Evolutionary conservation across 2,113 vertebrate species (phyloP).

Genomic region (Notothenia coriiceps): DNA sequence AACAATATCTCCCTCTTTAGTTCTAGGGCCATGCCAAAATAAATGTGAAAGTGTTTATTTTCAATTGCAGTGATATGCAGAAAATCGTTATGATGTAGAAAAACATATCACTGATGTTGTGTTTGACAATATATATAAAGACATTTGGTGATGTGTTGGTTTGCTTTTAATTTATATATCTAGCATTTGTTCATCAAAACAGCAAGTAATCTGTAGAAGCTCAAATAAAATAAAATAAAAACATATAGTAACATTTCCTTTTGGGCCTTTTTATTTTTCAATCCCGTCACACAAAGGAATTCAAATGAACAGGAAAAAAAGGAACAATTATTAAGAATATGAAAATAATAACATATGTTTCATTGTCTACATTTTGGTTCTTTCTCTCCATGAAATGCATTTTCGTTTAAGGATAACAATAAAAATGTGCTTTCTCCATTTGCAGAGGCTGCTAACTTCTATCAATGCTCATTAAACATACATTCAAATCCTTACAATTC

Average conservation of each 20-base stretch:
- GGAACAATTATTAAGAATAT: too few species aligned
- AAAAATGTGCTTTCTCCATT: not conserved
- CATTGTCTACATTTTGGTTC: not conserved
- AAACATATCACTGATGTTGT: too few species aligned
- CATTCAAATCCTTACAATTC: not conserved
- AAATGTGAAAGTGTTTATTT: not conserved
- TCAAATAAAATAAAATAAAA: not conserved
- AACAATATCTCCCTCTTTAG: conserved; percentile 53
- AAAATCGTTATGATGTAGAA: too few species aligned
- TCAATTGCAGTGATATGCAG: not conserved
- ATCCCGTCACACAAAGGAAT: not conserved
- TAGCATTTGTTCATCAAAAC: too few species aligned
- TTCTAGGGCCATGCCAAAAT: not conserved
- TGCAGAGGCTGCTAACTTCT: not conserved
- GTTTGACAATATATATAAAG: too few species aligned
- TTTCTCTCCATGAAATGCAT: not conserved
- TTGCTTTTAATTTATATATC: too few species aligned
- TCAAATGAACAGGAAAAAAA: not conserved
- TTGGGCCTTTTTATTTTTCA: not conserved
- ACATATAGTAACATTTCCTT: not conserved
- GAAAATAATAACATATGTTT: too few species aligned
- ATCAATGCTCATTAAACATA: not conserved
- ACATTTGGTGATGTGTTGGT: too few species aligned
- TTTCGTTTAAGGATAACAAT: not conserved
- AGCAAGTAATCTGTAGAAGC: not conserved